phyloP scores from a whole-genome alignment of 2,888 invertebrate species.

The Drosophila algonquin region DNA sequence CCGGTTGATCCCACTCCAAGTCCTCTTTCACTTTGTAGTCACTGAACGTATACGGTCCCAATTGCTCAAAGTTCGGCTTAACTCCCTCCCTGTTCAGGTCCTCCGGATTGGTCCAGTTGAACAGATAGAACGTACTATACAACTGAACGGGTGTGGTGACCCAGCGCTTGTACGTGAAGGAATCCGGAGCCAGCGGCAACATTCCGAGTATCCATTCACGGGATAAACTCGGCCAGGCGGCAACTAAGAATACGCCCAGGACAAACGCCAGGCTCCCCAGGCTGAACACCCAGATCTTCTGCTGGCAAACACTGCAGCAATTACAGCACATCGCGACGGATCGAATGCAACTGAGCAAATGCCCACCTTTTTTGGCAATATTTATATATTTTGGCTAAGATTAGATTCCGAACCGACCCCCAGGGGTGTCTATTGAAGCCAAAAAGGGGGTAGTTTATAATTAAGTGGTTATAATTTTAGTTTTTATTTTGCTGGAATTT shows the following conservation, averaged over 20 bases:
- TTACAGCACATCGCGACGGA: constrained; percentile 73
- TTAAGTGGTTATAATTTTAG: background rate
- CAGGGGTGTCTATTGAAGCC: background rate
- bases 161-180: constrained; percentile 90
- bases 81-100: constrained; percentile 84
- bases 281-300: constrained; percentile 79
- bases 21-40: constrained; percentile 82
- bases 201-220: constrained; percentile 47
- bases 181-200: constrained; percentile 86
- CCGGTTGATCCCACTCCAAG: constrained; percentile 87
- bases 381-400: background rate
- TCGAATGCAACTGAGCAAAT: constrained; percentile 30
- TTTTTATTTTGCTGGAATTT: background rate
- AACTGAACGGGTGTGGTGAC: constrained; percentile 91
- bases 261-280: constrained; percentile 59
- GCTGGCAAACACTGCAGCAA: constrained; percentile 77
- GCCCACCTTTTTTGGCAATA: background rate
- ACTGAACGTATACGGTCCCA: constrained; percentile 87
- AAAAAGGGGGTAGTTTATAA: background rate
- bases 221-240: constrained; percentile 77
- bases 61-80: constrained; percentile 87
- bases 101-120: constrained; percentile 90
- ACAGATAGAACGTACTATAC: constrained; percentile 89
- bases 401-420: background rate
- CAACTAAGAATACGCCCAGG: constrained; percentile 69